Evolutionary conservation across 1,140 invertebrate species (phyloP).

Genomic region (Megathymus violae): DNA sequence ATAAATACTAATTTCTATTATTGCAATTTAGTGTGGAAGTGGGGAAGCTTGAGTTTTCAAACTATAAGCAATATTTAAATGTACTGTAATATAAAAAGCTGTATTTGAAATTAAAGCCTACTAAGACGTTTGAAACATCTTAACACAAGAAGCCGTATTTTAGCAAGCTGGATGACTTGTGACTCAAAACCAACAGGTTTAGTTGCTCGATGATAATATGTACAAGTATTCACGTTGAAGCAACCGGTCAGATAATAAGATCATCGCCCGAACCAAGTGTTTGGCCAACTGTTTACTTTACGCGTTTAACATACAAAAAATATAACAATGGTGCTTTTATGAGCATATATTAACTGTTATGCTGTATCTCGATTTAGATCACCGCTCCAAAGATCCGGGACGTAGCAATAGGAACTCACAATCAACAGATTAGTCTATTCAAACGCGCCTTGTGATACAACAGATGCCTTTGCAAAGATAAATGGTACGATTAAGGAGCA

Average conservation of each 20-base stretch:
- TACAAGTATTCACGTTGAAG: constrained; percentile 12
- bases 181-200: constrained; percentile 10
- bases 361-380: constrained; percentile 53
- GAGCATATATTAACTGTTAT: constrained; percentile 55
- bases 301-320: constrained; percentile 27
- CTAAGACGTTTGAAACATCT: not conserved
- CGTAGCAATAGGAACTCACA: constrained; percentile 35
- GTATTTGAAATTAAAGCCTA: no score
- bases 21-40: no score
- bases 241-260: constrained; percentile 39
- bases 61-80: no score
- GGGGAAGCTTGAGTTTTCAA: no score
- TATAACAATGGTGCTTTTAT: constrained; percentile 42
- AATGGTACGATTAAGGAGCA: constrained; percentile 50
- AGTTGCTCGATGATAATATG: constrained; percentile 5
- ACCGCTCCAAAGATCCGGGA: constrained; percentile 57
- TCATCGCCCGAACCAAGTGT: constrained; percentile 30
- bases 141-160: constrained; percentile 2
- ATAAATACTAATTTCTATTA: no score
- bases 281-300: constrained; percentile 22
- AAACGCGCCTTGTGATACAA: constrained; percentile 47
- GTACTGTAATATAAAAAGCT: no score
- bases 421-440: constrained; percentile 55
- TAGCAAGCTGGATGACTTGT: constrained; percentile 10
- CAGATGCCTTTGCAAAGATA: constrained; percentile 57